A percentile compares a stretch with the other conserved stretches of the same genome.
Conservation (phyloP, 2,113 vertebrate species). For the Aplodontia rufa region DNA sequence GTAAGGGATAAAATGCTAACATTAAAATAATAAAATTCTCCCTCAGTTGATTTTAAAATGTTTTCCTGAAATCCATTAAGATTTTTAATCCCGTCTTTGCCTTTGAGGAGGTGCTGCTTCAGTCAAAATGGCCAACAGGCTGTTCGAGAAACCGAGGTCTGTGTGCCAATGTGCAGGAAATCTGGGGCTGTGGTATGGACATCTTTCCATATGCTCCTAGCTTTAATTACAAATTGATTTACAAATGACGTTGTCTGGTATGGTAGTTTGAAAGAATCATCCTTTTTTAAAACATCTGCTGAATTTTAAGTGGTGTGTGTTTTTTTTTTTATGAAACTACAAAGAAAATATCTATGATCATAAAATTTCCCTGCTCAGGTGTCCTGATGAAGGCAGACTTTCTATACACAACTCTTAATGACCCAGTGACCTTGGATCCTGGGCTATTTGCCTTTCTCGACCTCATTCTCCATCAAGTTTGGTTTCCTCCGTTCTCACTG, state of each 20-base stretch:
- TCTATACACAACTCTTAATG: not conserved
- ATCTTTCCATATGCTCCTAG: slow-evolving; percentile 45
- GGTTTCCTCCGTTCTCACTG: not conserved
- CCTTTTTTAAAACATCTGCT: not conserved
- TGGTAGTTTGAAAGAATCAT: slow-evolving; percentile 45
- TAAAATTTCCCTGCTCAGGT: not conserved
- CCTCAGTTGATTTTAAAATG: not conserved
- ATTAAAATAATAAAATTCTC: slow-evolving; percentile 11
- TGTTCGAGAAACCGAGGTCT: not conserved
- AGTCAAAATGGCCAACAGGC: slow-evolving; percentile 40
- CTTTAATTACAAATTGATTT: slow-evolving; percentile 64
- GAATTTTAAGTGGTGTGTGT: slow-evolving; percentile 42
- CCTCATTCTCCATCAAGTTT: not conserved
- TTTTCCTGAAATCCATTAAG: slow-evolving; percentile 29
- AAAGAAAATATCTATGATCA: slow-evolving; percentile 20
- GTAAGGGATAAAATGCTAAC: not conserved
- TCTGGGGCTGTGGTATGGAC: not conserved
- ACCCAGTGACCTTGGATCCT: not conserved
- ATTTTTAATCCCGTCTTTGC: slow-evolving; percentile 4
- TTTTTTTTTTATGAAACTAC: slow-evolving; percentile 3
- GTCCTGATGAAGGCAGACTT: not conserved
- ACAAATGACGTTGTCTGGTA: slow-evolving; percentile 39
- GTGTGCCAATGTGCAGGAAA: slow-evolving; percentile 55
- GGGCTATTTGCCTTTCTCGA: not conserved
- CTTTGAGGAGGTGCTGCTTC: not conserved